These are phyloP conservation scores for Threskiornis aethiopicus DNA, from an alignment of 2,797 vertebrate species.

Conservation along the genomic window DNA sequence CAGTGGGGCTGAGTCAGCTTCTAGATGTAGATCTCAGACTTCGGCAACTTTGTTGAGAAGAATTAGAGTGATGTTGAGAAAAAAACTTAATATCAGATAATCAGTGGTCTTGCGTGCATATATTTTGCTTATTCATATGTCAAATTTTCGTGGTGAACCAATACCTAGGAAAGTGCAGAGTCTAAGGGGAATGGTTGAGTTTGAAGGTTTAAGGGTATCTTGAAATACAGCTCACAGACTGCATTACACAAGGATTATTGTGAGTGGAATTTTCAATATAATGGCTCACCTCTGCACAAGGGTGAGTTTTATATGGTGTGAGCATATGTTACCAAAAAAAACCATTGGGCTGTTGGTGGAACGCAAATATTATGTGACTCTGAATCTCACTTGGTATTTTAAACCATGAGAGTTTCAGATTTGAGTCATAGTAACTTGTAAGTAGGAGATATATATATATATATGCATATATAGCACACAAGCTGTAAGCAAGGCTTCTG, in stretches of 20 bases:
- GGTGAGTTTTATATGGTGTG: not conserved
- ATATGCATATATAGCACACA: not conserved
- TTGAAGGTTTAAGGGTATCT: not conserved
- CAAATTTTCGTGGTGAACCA: not conserved
- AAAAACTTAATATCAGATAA: not conserved
- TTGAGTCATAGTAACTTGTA: constrained; percentile 21
- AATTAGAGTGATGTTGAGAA: not conserved
- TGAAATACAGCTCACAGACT: not conserved
- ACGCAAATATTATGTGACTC: not conserved
- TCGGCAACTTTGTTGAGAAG: not conserved
- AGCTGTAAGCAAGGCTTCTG: not conserved
- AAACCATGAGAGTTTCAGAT: constrained; percentile 27
- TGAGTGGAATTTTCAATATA: not conserved
- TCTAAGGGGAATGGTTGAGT: not conserved
- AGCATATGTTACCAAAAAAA: not conserved
- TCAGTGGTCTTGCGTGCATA: not conserved
- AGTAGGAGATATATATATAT: not conserved
- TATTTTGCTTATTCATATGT: not conserved
- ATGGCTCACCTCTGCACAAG: not conserved
- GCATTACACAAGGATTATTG: not conserved
- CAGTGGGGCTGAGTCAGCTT: not conserved
- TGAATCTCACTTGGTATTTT: constrained; percentile 32
- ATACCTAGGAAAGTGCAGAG: not conserved
- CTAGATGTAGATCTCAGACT: not conserved
- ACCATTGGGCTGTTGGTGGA: not conserved